Evolutionary conservation across 2,113 vertebrate species (phyloP).

Genomic region (Thalassoma bifasciatum): DNA sequence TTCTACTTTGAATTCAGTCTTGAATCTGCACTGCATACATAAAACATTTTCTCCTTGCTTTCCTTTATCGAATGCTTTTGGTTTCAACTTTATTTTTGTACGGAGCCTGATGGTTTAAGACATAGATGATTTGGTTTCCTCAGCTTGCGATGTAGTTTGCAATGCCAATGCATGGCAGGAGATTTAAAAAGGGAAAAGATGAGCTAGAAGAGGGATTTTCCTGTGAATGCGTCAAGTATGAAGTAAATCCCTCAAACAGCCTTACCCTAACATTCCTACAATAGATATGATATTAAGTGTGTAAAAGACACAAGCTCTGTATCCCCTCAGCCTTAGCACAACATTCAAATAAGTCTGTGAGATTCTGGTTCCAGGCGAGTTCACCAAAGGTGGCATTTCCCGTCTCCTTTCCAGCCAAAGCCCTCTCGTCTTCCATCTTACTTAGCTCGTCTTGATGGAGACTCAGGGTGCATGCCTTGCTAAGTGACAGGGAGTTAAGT

Average conservation of each 20-base stretch:
- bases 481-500: conserved; percentile 86
- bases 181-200: conserved; percentile 79
- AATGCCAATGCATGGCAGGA: conserved; percentile 68
- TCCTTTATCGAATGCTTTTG: conserved; percentile 52
- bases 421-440: conserved; percentile 82
- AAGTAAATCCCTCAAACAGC: conserved; percentile 78
- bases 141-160: conserved; percentile 51
- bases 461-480: conserved; percentile 78
- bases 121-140: conserved; percentile 69
- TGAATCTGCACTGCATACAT: conserved; percentile 56
- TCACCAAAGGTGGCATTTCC: conserved; percentile 82
- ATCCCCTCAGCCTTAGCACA: conserved; percentile 72
- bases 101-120: conserved; percentile 70
- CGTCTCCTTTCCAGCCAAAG: conserved; percentile 75
- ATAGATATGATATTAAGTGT: conserved; percentile 76
- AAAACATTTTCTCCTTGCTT: conserved; percentile 66
- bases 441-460: conserved; percentile 82
- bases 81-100: conserved; percentile 67
- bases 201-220: conserved; percentile 77
- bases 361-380: conserved; percentile 74
- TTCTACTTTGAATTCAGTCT: conserved; percentile 54
- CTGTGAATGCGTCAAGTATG: conserved; percentile 71
- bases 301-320: conserved; percentile 62
- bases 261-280: conserved; percentile 69
- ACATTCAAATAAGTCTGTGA: conserved; percentile 79